Percentiles rank a stretch among this genome's conserved stretches.
Conservation (phyloP, 1,140 invertebrate species). For the Eupeodes corollae region DNA sequence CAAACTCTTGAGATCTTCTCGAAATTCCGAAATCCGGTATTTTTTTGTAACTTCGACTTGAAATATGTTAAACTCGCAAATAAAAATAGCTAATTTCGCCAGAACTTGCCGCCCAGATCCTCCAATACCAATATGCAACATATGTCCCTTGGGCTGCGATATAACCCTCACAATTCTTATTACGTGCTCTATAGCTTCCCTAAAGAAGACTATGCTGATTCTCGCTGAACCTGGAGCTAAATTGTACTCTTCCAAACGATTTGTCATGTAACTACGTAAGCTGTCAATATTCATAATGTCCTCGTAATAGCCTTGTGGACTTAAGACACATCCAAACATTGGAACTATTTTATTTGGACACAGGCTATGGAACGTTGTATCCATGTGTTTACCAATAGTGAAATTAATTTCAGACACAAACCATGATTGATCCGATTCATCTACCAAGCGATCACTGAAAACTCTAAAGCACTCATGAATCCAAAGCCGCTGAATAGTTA, state of each 20-base stretch:
- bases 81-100: slow-evolving; percentile 60
- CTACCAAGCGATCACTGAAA: slow-evolving; percentile 68
- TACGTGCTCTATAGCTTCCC: slow-evolving; percentile 74
- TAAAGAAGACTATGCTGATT: slow-evolving; percentile 72
- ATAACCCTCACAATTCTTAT: slow-evolving; percentile 69
- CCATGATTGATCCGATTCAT: slow-evolving; percentile 63
- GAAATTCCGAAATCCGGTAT: slow-evolving; percentile 64
- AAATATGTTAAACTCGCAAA: slow-evolving; percentile 64
- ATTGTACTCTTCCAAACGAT: slow-evolving; percentile 70
- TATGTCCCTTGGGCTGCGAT: slow-evolving; percentile 68
- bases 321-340: slow-evolving; percentile 70
- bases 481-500: slow-evolving; percentile 63
- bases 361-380: slow-evolving; percentile 64
- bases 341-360: slow-evolving; percentile 64
- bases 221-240: slow-evolving; percentile 56
- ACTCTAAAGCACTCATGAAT: slow-evolving; percentile 73
- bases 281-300: slow-evolving; percentile 45
- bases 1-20: slow-evolving; percentile 69
- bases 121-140: slow-evolving; percentile 72
- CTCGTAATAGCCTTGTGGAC: slow-evolving; percentile 61
- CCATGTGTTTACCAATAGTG: slow-evolving; percentile 61
- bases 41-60: slow-evolving; percentile 67
- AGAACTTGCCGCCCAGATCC: slow-evolving; percentile 77
- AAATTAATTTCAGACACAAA: slow-evolving; percentile 59
- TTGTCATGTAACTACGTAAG: slow-evolving; percentile 51